Evolutionary conservation across 2,888 invertebrate species (phyloP).

Genomic region (Mimas tiliae): DNA sequence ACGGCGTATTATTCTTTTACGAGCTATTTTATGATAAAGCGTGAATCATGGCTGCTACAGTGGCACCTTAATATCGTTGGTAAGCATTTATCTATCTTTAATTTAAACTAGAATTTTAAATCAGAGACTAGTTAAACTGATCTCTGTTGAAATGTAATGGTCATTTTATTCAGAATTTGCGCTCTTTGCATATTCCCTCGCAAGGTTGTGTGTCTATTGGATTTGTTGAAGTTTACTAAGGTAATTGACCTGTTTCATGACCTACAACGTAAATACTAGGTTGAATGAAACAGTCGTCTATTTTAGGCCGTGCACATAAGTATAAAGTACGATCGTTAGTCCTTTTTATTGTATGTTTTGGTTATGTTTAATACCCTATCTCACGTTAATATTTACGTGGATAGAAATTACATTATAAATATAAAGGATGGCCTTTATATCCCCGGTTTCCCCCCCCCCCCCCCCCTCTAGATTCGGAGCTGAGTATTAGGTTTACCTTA

Average conservation of each 20-base stretch:
- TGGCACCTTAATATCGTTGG: conserved; percentile 21
- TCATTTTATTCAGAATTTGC: conserved; percentile 7
- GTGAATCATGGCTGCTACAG: conserved; percentile 16
- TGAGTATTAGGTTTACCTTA: too few species aligned
- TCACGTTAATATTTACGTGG: too few species aligned
- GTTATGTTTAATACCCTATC: not conserved
- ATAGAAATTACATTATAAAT: too few species aligned
- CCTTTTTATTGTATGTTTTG: not conserved
- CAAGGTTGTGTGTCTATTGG: conserved; percentile 27
- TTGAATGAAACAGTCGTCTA: conserved; percentile 31
- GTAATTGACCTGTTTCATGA: conserved; percentile 52
- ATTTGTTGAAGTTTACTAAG: conserved; percentile 45
- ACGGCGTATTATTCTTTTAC: conserved; percentile 40
- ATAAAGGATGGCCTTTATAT: too few species aligned
- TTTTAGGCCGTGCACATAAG: conserved; percentile 24
- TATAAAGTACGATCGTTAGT: not conserved
- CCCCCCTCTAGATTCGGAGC: too few species aligned
- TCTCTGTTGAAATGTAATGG: not conserved
- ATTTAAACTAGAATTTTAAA: too few species aligned
- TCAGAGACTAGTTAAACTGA: too few species aligned
- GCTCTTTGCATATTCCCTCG: conserved; percentile 19
- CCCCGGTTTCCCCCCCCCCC: too few species aligned
- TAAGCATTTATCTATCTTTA: conserved; percentile 15
- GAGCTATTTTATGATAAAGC: conserved; percentile 7
- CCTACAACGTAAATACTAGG: conserved; percentile 36